Base-by-base conservation (phyloP, 1,140 invertebrate species). In the Mycetomoellerius zeteki region DNA sequence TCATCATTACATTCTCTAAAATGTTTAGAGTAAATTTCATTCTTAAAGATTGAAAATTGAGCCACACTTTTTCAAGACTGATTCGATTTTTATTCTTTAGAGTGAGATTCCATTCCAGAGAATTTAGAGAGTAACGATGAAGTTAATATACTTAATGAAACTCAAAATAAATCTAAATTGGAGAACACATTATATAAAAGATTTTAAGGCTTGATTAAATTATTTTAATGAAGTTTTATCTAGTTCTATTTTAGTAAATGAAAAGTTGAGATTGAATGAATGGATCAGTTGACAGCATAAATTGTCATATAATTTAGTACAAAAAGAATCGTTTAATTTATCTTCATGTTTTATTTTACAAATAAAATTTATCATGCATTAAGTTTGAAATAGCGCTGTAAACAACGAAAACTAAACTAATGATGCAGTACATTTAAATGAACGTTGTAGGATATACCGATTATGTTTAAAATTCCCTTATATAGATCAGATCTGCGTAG, bases 381-480 rank as follows among this genome's bases (percentile, higher is more conserved):
- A 16, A 8, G 7, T 33, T 21, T 71, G 10, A 71, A 71, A 71
- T 71, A 71, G 3, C 10, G n/a, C 7, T 71, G 16, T 27, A 71
- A 71, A n/a, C 1, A 6, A 2, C 4, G 14, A 47, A 47, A 43
- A 24, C 0, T 47, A 19, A 30, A 65, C 16, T 65, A 7, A 47
- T n/a, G 3, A 4, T 21, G 2, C 10, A 33, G 6, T 24, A 21
- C n/a, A 21, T 47, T 5, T 73, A 75, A 56, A 58, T 33, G 7
- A 27, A 52, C 14, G 47, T 7, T 37, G 84, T 64, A 86, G 65
- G 16, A 21, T 62, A 47, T 27, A 16, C 16, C n/a, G 47, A 87
- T 87, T 71, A 47, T 50, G 86, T 64, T 78, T 27, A 16, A 30
- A 54, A 12, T 54, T 86, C 21, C 5, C 43, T 58, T 43, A 69